Evolutionary conservation across 1,140 invertebrate genomes (phyloP).

Genomic region (Ctenoplectra terminalis): DNA sequence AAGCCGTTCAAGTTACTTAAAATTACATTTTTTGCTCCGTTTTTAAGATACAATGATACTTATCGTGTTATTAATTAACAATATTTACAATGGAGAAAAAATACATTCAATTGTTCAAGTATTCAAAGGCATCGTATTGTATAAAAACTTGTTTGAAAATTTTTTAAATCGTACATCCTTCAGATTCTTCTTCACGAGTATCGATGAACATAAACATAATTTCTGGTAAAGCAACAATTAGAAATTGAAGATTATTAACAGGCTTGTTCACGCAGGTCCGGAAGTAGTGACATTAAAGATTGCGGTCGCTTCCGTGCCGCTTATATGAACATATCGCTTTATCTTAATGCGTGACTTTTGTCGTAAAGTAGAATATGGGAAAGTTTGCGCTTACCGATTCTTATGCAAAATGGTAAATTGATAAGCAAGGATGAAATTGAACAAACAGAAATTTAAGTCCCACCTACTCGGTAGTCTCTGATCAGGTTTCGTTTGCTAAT

Average conservation of each 20-base stretch:
- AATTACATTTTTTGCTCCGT: too few relatives aligned
- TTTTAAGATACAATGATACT: too few relatives aligned
- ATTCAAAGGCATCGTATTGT: too few relatives aligned
- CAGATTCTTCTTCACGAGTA: neutral
- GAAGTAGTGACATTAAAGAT: slow-evolving; percentile 65
- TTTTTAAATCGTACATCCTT: neutral
- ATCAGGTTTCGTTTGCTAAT: neutral
- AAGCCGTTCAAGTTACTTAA: too few relatives aligned
- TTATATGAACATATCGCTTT: neutral
- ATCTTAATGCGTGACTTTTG: slow-evolving; percentile 43
- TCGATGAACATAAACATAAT: neutral
- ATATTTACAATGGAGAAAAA: too few relatives aligned
- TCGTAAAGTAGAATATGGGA: neutral
- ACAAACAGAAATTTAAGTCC: neutral
- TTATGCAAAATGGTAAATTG: slow-evolving; percentile 2
- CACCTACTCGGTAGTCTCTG: neutral
- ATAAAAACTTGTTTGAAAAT: too few relatives aligned
- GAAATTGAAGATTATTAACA: neutral
- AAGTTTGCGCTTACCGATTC: slow-evolving; percentile 3
- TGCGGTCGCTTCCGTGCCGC: slow-evolving; percentile 53
- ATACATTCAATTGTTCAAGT: too few relatives aligned
- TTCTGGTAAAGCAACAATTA: neutral
- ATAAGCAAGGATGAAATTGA: neutral
- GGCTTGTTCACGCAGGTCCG: slow-evolving; percentile 31
- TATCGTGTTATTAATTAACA: too few relatives aligned